These are phyloP conservation scores for Cyaniris semiargus DNA, from an alignment of 2,888 invertebrate species.

Conservation along the genomic window DNA sequence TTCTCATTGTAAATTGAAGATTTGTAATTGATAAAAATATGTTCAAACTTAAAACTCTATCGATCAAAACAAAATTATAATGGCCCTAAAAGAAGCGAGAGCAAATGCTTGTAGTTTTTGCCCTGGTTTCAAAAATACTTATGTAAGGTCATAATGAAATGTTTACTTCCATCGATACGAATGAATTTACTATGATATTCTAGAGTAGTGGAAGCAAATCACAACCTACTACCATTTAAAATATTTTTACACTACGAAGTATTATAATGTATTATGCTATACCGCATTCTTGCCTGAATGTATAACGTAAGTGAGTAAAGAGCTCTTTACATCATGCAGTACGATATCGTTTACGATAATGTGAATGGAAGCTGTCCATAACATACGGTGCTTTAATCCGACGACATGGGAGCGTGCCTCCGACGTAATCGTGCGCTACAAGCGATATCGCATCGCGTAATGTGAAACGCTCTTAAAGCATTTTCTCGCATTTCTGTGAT, in stretches of 20 bases:
- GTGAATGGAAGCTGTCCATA: no score
- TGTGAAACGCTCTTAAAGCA: slow-evolving; percentile 40
- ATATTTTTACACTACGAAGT: slow-evolving; percentile 30
- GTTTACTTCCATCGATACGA: not conserved
- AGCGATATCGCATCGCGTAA: not conserved
- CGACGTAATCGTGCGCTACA: not conserved
- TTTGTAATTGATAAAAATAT: not conserved
- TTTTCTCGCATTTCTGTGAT: slow-evolving; percentile 72
- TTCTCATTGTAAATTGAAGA: not conserved
- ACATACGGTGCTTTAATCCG: not conserved
- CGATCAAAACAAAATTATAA: not conserved
- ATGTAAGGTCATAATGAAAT: not conserved
- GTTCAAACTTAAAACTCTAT: not conserved
- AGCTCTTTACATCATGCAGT: not conserved
- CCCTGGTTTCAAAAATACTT: not conserved
- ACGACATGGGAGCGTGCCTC: not conserved
- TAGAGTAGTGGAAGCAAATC: slow-evolving; percentile 19
- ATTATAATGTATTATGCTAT: slow-evolving; percentile 32
- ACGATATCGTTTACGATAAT: not conserved
- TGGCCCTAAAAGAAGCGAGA: not conserved
- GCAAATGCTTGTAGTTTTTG: not conserved
- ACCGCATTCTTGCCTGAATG: slow-evolving; percentile 59
- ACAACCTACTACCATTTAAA: slow-evolving; percentile 29
- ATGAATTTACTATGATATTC: slow-evolving; percentile 23
- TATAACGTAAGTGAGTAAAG: slow-evolving; percentile 47